phyloP scores from a whole-genome alignment of 2,888 invertebrate species.

The Lasioglossum vierecki region DNA sequence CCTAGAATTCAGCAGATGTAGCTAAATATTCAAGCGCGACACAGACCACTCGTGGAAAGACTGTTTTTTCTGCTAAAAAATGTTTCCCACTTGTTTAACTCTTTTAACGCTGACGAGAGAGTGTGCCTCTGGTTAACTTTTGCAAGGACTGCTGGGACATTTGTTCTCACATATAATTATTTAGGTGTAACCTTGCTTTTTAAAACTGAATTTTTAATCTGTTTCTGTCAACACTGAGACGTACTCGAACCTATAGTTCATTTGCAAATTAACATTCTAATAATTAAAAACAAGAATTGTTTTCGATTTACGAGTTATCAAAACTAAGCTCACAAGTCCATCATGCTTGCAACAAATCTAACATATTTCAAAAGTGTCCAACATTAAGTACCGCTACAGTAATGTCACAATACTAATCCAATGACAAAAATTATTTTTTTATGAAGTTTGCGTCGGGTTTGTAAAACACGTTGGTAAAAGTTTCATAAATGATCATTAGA shows the following conservation, averaged over 20 bases:
- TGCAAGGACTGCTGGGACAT: not conserved
- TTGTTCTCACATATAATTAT: not conserved
- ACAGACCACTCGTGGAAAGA: not conserved
- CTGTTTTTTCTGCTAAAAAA: conserved; percentile 4
- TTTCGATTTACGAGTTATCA: not conserved
- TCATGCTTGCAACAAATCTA: too few species aligned
- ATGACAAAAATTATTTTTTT: not conserved
- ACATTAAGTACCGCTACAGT: too few species aligned
- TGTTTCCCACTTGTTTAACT: not conserved
- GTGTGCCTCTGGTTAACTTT: not conserved
- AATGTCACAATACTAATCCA: too few species aligned
- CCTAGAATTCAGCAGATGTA: not conserved
- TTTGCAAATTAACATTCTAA: not conserved
- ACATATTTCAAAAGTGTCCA: too few species aligned
- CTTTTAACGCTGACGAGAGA: not conserved
- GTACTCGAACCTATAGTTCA: not conserved
- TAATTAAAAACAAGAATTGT: not conserved
- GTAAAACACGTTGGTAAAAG: too few species aligned
- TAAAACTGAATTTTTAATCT: not conserved
- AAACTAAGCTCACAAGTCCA: too few species aligned
- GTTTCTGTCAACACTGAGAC: not conserved
- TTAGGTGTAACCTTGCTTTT: not conserved
- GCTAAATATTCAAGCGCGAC: conserved; percentile 5
- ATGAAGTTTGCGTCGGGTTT: too few species aligned
- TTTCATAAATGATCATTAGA: not conserved